These are phyloP conservation scores for Menidia beryllina DNA, from an alignment of 2,113 vertebrate genomes.

Conservation along the genomic window DNA sequence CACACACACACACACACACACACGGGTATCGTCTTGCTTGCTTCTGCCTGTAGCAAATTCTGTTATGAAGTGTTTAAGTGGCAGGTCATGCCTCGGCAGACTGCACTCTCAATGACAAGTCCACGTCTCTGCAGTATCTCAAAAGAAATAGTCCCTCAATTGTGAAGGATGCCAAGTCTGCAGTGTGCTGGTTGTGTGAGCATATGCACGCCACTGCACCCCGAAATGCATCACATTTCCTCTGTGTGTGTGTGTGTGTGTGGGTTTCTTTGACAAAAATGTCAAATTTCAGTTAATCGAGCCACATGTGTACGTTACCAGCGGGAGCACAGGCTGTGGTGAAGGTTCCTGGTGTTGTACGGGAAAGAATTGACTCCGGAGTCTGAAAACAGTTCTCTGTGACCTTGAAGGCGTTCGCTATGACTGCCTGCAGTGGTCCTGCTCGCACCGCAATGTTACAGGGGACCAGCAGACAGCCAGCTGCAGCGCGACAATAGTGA, in stretches of 20 bases:
- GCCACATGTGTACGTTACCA: constrained; percentile 11
- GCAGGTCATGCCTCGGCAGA: constrained; percentile 30
- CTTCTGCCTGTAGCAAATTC: constrained; percentile 21
- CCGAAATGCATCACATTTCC: neutral
- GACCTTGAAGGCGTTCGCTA: constrained; percentile 66
- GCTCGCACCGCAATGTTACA: constrained; percentile 65
- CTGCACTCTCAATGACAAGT: constrained; percentile 48
- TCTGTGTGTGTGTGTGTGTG: constrained; percentile 18
- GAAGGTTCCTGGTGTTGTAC: constrained; percentile 30
- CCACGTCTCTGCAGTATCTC: constrained; percentile 34
- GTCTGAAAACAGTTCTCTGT: constrained; percentile 42
- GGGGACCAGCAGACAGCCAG: constrained; percentile 30
- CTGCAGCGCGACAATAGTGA: constrained; percentile 42
- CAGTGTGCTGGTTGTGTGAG: constrained; percentile 6
- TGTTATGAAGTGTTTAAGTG: constrained; percentile 45
- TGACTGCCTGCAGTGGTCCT: constrained; percentile 58
- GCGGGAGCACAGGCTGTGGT: constrained; percentile 26
- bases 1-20: no score
- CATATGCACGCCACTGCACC: neutral
- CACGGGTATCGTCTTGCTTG: constrained; percentile 32
- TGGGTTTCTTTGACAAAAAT: constrained; percentile 1
- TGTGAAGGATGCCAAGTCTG: constrained; percentile 29
- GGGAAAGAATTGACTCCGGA: constrained; percentile 31
- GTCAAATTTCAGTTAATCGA: constrained; percentile 23
- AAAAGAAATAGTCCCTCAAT: constrained; percentile 6